Conservation (phyloP, 2,888 invertebrate species). For the Eucriotettix oculatus region DNA sequence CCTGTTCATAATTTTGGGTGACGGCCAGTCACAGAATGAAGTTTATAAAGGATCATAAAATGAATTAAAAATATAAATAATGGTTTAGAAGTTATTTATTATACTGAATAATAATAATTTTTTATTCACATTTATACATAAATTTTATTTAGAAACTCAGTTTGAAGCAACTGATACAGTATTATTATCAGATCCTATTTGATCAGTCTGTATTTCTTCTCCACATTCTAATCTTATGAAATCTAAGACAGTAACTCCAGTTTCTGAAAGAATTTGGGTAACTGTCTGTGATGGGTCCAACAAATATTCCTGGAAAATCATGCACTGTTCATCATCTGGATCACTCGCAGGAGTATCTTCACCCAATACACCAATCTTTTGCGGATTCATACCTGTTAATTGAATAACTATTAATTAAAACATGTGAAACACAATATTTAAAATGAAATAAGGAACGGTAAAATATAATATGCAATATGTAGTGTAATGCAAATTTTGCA, state of each 20-base stretch:
- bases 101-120: too few species aligned
- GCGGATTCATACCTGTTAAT: constrained; percentile 52
- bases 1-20: too few species aligned
- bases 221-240: constrained; percentile 82
- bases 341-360: constrained; percentile 45
- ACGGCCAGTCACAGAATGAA: too few species aligned
- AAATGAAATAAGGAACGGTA: too few species aligned
- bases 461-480: too few species aligned
- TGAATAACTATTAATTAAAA: not conserved
- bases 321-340: constrained; percentile 57
- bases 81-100: not conserved
- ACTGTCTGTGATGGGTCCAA: constrained; percentile 60
- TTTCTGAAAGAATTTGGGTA: constrained; percentile 47
- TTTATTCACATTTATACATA: too few species aligned
- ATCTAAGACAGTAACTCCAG: constrained; percentile 42
- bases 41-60: too few species aligned
- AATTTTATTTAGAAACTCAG: too few species aligned
- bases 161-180: too few species aligned
- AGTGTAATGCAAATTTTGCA: too few species aligned
- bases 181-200: too few species aligned
- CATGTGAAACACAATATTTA: too few species aligned
- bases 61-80: not conserved
- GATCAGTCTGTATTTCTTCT: constrained; percentile 26
- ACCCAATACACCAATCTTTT: constrained; percentile 58
- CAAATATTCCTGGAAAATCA: constrained; percentile 78